Conservation (phyloP, 2,888 invertebrate genomes). For the Argynnis bischoffii region DNA sequence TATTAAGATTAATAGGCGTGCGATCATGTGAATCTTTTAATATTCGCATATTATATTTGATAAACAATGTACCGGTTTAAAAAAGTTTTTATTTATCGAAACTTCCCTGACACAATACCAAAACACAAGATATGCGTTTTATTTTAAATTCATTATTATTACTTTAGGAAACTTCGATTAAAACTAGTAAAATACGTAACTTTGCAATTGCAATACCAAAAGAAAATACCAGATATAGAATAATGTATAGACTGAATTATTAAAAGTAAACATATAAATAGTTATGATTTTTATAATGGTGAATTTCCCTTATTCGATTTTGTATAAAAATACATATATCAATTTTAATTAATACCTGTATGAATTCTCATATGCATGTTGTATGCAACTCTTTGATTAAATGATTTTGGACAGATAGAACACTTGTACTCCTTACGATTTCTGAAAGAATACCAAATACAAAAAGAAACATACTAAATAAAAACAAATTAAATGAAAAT, state of each 20-base stretch:
- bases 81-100: background rate
- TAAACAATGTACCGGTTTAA: constrained; percentile 8
- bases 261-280: no score
- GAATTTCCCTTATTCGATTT: background rate
- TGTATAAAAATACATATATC: background rate
- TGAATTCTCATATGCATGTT: constrained; percentile 94
- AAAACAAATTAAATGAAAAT: background rate
- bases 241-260: no score
- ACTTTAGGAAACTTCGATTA: no score
- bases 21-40: constrained; percentile 28
- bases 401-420: constrained; percentile 90
- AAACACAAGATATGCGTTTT: no score
- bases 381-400: constrained; percentile 93
- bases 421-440: constrained; percentile 92
- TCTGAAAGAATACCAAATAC: constrained; percentile 55
- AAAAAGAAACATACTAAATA: constrained; percentile 20
- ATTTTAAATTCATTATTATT: no score
- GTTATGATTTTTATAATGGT: no score
- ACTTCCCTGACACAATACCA: no score
- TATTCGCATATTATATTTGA: constrained; percentile 6
- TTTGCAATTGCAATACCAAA: no score
- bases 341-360: constrained; percentile 77
- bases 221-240: no score
- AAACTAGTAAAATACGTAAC: no score
- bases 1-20: constrained; percentile 34